These are phyloP conservation scores for Drosophila leonis DNA, from an alignment of 2,888 invertebrate species.

Conservation along the genomic window DNA sequence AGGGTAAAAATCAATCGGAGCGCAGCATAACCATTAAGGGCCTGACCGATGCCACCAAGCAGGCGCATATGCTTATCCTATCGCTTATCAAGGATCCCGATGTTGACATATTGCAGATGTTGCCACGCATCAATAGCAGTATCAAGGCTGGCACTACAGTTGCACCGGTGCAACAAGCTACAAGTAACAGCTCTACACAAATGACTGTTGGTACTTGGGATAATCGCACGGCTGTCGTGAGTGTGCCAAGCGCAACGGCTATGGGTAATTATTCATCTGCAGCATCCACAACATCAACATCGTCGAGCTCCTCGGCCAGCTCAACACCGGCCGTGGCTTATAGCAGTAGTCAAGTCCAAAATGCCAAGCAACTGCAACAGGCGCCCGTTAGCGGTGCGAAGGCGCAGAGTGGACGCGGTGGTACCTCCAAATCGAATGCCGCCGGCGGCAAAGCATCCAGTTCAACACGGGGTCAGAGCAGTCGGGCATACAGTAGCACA, in stretches of 20 bases:
- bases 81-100: constrained; percentile 98
- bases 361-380: constrained; percentile 47
- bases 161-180: constrained; percentile 13
- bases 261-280: constrained; percentile 69
- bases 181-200: constrained; percentile 21
- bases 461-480: constrained; percentile 49
- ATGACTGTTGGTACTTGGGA: constrained; percentile 84
- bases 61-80: constrained; percentile 95
- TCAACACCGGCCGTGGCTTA: constrained; percentile 61
- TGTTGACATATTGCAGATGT: constrained; percentile 93
- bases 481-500: constrained; percentile 38
- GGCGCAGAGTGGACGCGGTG: constrained; percentile 39
- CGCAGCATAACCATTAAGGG: constrained; percentile 98
- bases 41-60: constrained; percentile 95
- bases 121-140: constrained; percentile 88
- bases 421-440: constrained; percentile 40
- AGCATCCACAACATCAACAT: constrained; percentile 77
- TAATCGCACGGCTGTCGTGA: constrained; percentile 80
- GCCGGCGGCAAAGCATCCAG: constrained; percentile 48
- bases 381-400: constrained; percentile 35
- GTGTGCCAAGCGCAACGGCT: constrained; percentile 44
- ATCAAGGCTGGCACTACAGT: constrained; percentile 73
- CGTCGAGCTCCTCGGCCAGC: constrained; percentile 73
- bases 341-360: constrained; percentile 46
- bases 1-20: constrained; percentile 96